phyloP scores from a whole-genome alignment of 2,797 vertebrate genomes.

The Nannoperca australis region DNA sequence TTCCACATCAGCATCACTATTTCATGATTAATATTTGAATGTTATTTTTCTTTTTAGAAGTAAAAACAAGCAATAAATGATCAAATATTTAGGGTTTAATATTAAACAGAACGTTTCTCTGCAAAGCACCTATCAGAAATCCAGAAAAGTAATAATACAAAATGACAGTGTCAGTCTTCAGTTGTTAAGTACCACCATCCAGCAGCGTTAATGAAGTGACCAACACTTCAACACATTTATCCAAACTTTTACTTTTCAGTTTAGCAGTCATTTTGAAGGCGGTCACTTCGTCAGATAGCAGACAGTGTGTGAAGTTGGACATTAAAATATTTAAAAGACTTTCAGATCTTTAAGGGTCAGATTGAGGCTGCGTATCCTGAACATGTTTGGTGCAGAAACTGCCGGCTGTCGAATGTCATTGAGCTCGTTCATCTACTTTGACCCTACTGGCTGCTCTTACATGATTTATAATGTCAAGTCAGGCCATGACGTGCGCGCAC shows the following conservation, averaged over 20 bases:
- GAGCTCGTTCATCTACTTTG: background rate
- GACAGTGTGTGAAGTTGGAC: background rate
- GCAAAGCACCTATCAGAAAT: background rate
- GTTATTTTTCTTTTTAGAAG: background rate
- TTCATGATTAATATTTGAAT: background rate
- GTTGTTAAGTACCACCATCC: background rate
- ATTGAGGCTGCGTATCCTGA: constrained; percentile 5
- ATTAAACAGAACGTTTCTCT: background rate
- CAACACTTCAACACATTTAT: background rate
- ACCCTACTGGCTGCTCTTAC: constrained; percentile 22
- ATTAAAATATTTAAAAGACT: constrained; percentile 32
- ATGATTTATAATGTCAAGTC: constrained; percentile 33
- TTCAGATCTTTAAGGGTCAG: constrained; percentile 30
- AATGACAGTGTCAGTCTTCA: background rate
- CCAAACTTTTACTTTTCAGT: background rate
- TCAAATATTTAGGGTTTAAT: background rate
- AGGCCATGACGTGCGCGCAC: constrained; percentile 7
- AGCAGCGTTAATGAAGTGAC: background rate
- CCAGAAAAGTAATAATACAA: background rate
- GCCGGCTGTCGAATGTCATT: constrained; percentile 10
- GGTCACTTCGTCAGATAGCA: background rate
- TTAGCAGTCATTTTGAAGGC: too few species aligned
- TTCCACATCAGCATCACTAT: background rate
- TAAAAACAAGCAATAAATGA: background rate
- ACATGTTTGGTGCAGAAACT: background rate